Evolutionary conservation across 2,888 invertebrate species (phyloP).

Genomic region (Caenorhabditis imperialis): DNA sequence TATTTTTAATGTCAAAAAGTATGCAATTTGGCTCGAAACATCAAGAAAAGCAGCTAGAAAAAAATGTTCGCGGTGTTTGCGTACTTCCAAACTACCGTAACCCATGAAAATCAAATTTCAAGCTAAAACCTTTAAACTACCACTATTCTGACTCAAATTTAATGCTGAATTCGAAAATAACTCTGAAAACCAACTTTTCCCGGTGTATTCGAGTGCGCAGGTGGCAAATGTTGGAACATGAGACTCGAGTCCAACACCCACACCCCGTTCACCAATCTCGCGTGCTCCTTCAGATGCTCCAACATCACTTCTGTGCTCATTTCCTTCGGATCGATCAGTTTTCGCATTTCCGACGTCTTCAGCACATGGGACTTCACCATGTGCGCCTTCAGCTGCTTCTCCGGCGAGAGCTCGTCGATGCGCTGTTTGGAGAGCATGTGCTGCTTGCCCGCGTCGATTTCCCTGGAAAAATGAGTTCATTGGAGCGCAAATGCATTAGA

Average conservation of each 20-base stretch:
- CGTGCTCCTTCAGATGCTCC: constrained; percentile 38
- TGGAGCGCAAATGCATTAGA: too few relatives aligned
- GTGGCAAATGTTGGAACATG: constrained; percentile 58
- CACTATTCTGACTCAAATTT: too few relatives aligned
- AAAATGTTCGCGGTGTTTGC: too few relatives aligned
- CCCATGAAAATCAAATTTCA: too few relatives aligned
- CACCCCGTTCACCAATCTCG: constrained; percentile 57
- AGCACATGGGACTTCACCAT: constrained; percentile 58
- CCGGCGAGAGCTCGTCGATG: constrained; percentile 51
- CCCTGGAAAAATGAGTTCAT: constrained; percentile 42
- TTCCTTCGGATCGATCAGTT: constrained; percentile 12
- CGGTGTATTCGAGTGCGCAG: constrained; percentile 57
- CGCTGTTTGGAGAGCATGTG: constrained; percentile 56
- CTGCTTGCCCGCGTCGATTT: constrained; percentile 53
- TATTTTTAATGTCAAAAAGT: too few relatives aligned
- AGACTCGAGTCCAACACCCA: constrained; percentile 62
- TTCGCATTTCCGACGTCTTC: constrained; percentile 41
- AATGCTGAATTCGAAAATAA: too few relatives aligned
- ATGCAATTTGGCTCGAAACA: too few relatives aligned
- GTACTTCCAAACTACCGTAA: too few relatives aligned
- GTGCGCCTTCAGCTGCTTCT: constrained; percentile 55
- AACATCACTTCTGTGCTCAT: constrained; percentile 23
- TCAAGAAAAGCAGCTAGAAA: too few relatives aligned
- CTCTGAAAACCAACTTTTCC: constrained; percentile 56
- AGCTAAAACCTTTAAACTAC: too few relatives aligned